Conservation (phyloP, 2,888 invertebrate species). For the Temnothorax rugatulus region DNA sequence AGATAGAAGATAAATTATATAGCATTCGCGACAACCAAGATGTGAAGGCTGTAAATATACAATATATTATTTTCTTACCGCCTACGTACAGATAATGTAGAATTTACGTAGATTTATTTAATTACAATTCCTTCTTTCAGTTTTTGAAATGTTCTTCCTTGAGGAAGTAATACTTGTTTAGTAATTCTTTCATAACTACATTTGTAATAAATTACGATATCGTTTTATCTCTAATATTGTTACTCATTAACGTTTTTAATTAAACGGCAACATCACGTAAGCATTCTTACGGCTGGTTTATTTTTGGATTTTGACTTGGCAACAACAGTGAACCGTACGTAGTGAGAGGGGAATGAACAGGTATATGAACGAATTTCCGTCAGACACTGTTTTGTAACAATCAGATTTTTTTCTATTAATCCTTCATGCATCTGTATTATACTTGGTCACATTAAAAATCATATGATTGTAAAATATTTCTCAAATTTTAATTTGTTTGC, state of each 20-base stretch:
- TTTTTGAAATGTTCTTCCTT: background rate
- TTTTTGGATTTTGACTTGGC: background rate
- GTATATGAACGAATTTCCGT: background rate
- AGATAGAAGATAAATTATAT: constrained; percentile 7
- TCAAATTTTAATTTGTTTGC: background rate
- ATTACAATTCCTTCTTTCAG: background rate
- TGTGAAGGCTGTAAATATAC: background rate
- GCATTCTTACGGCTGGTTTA: background rate
- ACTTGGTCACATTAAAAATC: background rate
- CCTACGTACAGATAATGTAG: background rate
- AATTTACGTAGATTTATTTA: background rate
- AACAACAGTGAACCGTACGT: background rate
- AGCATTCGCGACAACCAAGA: background rate
- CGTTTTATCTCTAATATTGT: background rate
- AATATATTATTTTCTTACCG: background rate
- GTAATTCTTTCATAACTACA: background rate
- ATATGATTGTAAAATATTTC: background rate
- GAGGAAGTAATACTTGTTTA: background rate
- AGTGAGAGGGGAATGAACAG: background rate
- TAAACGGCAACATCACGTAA: background rate
- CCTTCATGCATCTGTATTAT: background rate
- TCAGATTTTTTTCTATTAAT: background rate
- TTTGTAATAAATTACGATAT: background rate
- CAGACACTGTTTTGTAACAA: background rate
- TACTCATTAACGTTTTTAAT: background rate